A percentile compares a stretch with the other conserved stretches of the same genome.
Evolutionary conservation across 2,113 vertebrate genomes (phyloP).

Genomic region (Sminthopsis crassicaudata): DNA sequence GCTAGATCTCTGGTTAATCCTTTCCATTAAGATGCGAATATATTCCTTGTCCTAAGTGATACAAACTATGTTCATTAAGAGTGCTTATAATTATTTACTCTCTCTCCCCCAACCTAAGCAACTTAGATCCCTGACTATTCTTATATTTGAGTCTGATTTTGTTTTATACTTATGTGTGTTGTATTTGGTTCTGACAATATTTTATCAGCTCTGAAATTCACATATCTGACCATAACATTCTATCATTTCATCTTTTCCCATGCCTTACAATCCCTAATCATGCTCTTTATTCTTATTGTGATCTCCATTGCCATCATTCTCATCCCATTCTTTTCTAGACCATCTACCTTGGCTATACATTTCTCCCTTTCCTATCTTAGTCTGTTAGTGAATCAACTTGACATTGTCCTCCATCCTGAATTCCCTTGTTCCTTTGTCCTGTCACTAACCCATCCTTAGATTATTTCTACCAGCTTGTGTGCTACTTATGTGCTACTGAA

Average conservation of each 20-base stretch:
- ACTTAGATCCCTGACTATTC: background rate
- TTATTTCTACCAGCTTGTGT: background rate
- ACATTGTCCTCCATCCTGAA: background rate
- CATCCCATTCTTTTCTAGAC: background rate
- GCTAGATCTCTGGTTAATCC: constrained; percentile 13
- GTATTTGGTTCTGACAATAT: background rate
- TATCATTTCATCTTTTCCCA: background rate
- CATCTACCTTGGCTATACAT: background rate
- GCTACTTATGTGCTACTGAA: background rate
- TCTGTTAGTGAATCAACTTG: background rate
- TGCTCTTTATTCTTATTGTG: background rate
- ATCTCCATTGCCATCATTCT: background rate
- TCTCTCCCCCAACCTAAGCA: constrained; percentile 13
- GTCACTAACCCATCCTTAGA: background rate
- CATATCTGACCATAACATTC: background rate
- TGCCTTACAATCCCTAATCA: background rate
- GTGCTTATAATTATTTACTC: background rate
- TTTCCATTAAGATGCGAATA: constrained; percentile 59
- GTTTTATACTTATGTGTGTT: background rate
- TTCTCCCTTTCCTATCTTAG: background rate
- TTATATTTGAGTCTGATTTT: background rate
- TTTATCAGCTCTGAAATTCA: background rate
- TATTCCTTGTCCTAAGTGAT: constrained; percentile 44
- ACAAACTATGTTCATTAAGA: constrained; percentile 56
- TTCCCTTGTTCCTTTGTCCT: background rate